Evolutionary conservation across 2,113 vertebrate genomes (phyloP).

Genomic region (Meleagris gallopavo): DNA sequence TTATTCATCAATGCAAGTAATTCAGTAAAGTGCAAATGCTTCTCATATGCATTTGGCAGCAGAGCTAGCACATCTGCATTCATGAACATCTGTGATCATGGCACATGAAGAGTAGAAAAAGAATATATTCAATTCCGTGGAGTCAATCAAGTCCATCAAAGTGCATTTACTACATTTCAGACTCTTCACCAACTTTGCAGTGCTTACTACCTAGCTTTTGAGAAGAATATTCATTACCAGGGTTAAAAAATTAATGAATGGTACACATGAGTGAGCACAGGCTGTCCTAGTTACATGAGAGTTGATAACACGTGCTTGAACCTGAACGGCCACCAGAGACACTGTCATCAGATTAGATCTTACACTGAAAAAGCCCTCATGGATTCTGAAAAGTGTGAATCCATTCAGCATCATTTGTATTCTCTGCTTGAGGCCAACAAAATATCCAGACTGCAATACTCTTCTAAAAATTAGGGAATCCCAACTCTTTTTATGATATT

Average conservation of each 20-base stretch:
- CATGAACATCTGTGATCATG: neutral
- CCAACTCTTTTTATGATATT: neutral
- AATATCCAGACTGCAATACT: neutral
- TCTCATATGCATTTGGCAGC: neutral
- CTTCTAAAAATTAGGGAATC: neutral
- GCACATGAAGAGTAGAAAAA: neutral
- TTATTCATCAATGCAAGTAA: neutral
- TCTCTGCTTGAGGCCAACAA: neutral
- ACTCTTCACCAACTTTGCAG: neutral
- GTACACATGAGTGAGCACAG: neutral
- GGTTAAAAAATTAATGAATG: neutral
- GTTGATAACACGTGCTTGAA: neutral
- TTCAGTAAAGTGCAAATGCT: neutral
- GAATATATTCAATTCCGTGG: neutral
- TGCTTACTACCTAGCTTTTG: neutral
- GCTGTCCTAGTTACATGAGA: neutral
- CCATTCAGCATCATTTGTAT: neutral
- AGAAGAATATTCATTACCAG: neutral
- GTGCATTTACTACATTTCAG: neutral
- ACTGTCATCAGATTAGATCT: neutral
- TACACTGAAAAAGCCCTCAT: neutral
- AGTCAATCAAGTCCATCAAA: neutral
- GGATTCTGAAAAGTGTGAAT: neutral
- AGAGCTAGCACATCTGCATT: neutral
- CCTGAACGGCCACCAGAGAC: neutral